Base-by-base conservation (phyloP, 2,888 invertebrate genomes). In the Dryocosmus kuriphilus region DNA sequence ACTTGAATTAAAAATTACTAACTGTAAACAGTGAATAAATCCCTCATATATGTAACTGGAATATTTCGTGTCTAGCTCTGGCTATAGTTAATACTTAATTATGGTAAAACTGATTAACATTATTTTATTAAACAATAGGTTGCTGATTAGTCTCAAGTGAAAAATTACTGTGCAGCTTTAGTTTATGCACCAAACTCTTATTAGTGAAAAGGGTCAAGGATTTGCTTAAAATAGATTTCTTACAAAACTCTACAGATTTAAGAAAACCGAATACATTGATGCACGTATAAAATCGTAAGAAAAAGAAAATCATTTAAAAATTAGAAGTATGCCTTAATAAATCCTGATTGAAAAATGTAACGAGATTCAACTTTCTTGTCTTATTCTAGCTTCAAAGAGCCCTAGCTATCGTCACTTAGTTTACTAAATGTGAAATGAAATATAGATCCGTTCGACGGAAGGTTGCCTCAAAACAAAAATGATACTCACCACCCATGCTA, bases 401-500 rank as follows among this genome's bases (percentile, higher is more conserved):
- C 30, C 27, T 51, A 71, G 38, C 38, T 46, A 46, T 35, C 24
- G 46, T 27, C 46, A 71, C 51, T 71, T 32, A 51, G 14, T 65
- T 65, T 65, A 24, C 65, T 65, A 38, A 1, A 2, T 38, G 14
- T 16, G 14, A 71, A 71, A 71, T 51, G 30, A 51, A 46, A n/a
- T 8, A 32, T 27, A 46, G 67, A 27, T 67, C 46, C 67, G 27
- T 51, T 51, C 67, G 67, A 22, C 41, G 46, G n/a, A 67, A 41
- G 41, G 27, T 19, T 71, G n/a, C 30, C 27, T 11, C 30, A 19
- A 46, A 71, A 71, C 32, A 30, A 51, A 71, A 46, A 51, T 46
- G 71, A 30, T 71, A 51, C 71, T 46, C 51, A 71, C 71, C 71
- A 71, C 51, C 51, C 30, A 71, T 51, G 30, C 30, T 46, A 51